Conservation (phyloP, 2,113 vertebrate species). For the Antennarius striatus region DNA sequence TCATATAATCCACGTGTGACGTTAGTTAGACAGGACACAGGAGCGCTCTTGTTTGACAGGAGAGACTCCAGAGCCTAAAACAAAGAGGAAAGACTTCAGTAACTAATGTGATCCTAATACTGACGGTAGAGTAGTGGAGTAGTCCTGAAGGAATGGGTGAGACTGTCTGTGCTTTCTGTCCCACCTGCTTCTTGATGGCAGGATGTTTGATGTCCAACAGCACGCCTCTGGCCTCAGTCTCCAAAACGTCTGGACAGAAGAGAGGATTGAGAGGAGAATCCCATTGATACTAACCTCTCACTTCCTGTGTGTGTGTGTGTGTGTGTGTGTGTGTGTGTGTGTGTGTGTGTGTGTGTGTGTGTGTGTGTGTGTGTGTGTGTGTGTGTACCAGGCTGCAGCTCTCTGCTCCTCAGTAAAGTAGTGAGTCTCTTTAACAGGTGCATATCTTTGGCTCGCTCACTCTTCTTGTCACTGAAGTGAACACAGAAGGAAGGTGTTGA, state of each 20-base stretch:
- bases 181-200: conserved; percentile 93
- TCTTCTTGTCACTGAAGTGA: conserved; percentile 91
- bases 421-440: conserved; percentile 91
- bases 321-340: background rate
- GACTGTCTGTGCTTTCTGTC: conserved; percentile 23
- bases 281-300: too few relatives aligned
- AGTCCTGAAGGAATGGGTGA: background rate
- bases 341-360: conserved; percentile 22
- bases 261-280: background rate
- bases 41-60: conserved; percentile 83
- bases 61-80: conserved; percentile 91
- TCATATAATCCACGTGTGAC: conserved; percentile 84
- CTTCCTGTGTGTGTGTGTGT: background rate
- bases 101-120: background rate
- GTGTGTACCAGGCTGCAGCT: conserved; percentile 80
- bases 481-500: background rate
- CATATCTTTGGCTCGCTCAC: conserved; percentile 95
- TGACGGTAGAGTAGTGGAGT: background rate
- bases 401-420: conserved; percentile 82
- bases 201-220: conserved; percentile 96
- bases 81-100: conserved; percentile 37
- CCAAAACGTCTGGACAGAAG: conserved; percentile 82
- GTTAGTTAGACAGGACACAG: conserved; percentile 86
- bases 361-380: background rate
- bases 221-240: conserved; percentile 86